Base-by-base conservation (phyloP, 64 coral and sea anemone genomes). In the Stichodactyla mertensii region DNA sequence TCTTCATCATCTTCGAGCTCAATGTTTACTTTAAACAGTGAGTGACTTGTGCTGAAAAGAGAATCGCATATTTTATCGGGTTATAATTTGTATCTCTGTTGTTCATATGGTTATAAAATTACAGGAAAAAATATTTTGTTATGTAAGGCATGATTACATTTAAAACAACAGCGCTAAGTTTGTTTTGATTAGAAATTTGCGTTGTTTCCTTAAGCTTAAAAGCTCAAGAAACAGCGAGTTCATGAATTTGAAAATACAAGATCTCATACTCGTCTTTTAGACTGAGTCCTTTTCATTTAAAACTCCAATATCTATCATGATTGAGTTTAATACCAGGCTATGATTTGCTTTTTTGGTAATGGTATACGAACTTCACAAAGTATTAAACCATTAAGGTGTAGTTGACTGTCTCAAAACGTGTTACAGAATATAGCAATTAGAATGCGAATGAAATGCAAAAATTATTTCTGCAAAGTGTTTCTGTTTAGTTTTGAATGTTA, bases 131-230 rank as follows among this genome's bases (percentile, higher is more conserved):
- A 74, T 74, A 74, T 74, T 74, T 74, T 13, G 10, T 9, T n/a
- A 23, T 74, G 22, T 74, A 10, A 74, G 69, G 22, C 27, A 26
- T 11, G 27, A 74, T 74, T 74, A 74, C 69, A 66, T n/a, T 74
- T 74, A 74, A 31, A 74, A 74, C 10, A 74, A 74, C 19, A 69
- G 19, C 6, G 64, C 4, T 23, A 69, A 69, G n/a, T 74, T 66
- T 74, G 69, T 74, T 74, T 74, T 74, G 69, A 27, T 74, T 74
- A 74, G 22, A 74, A 74, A 74, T 31, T 74, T 31, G 24, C 24
- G 8, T 26, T 74, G 24, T 26, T 74, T 74, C 27, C 69, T 74
- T 74, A 74, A 74, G 69, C 22, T 74, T 74, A 74, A 74, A n/a
- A 10, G 6, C 23, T n/a, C 8, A 27, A 19, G 16, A 66, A 74